Base-by-base conservation (phyloP, 1,140 invertebrate species). In the Camponotus floridanus region DNA sequence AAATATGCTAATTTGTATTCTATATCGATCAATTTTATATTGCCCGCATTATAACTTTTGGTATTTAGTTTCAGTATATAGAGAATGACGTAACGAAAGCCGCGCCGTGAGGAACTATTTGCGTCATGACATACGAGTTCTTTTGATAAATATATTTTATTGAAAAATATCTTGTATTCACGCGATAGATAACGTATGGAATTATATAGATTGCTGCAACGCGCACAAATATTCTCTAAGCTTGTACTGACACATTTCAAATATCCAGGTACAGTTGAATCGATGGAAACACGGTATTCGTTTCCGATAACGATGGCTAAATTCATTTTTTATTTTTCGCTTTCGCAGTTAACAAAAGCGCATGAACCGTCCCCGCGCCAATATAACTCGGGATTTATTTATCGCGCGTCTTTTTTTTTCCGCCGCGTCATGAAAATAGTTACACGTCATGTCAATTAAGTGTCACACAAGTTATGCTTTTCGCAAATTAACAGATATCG, bases 381-480 rank as follows among this genome's bases (percentile, higher is more conserved):
- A 61, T 73, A 26, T 31, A 70, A 39, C 33, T n/a, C 65, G 36
- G 62, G 21, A 80, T 80, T 80, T 80, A 65, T 80, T 70, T 83
- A n/a, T 74, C 39, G 26, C 8, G 26, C 18, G 13, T 45, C 13
- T 26, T 55, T 33, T 33, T 45, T 45, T 81, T 48, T 51, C 83
- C 65, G 67, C 65, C 51, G 21, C 31, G 61, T 83, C 76, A 59
- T 74, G 76, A 78, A 64, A 88, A 83, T 76, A 57, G 78, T 78
- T 86, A 5, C 70, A 7, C 15, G 59, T 68, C 78, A 57, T 78
- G 67, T 89, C 78, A 88, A 89, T 89, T 73, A 68, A 83, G 65
- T 15, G 51, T 33, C 18, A 26, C 11, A 26, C 55, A 26, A 61
- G 3, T 6, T 11, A 15, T 21, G 8, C 36, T 55, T 78, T 78